Percentiles rank a stretch among this genome's conserved stretches.
Evolutionary conservation across 1,140 invertebrate genomes (phyloP).

Genomic region (Oreohelix idahoensis): DNA sequence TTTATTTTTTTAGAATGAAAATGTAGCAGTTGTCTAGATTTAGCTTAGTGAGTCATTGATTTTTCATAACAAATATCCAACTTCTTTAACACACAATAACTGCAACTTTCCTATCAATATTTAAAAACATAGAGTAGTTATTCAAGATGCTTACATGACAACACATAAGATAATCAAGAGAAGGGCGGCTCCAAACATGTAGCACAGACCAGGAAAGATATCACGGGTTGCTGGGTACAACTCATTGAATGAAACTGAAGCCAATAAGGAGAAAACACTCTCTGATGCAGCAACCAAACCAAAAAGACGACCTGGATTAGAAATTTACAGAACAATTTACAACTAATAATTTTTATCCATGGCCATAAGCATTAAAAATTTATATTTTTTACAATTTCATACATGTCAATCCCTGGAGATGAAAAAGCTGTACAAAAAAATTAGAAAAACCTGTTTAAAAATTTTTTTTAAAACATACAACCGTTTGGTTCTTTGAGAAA

Average conservation of each 20-base stretch:
- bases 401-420: too few species aligned
- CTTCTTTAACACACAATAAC: background rate
- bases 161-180: constrained; percentile 32
- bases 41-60: background rate
- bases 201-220: constrained; percentile 68
- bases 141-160: constrained; percentile 4
- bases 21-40: background rate
- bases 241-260: constrained; percentile 71
- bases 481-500: too few species aligned
- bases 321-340: background rate
- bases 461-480: too few species aligned
- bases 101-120: background rate
- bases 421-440: too few species aligned
- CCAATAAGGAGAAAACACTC: constrained; percentile 69
- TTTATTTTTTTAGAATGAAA: background rate
- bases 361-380: too few species aligned
- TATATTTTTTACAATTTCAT: too few species aligned
- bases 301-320: constrained; percentile 72
- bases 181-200: constrained; percentile 54
- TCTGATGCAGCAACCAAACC: constrained; percentile 72
- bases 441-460: too few species aligned
- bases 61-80: background rate
- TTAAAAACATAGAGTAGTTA: background rate
- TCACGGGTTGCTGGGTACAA: constrained; percentile 71
- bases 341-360: too few species aligned